Base-by-base conservation (phyloP, 1,140 invertebrate species). In the Drosophila parabipectinata region DNA sequence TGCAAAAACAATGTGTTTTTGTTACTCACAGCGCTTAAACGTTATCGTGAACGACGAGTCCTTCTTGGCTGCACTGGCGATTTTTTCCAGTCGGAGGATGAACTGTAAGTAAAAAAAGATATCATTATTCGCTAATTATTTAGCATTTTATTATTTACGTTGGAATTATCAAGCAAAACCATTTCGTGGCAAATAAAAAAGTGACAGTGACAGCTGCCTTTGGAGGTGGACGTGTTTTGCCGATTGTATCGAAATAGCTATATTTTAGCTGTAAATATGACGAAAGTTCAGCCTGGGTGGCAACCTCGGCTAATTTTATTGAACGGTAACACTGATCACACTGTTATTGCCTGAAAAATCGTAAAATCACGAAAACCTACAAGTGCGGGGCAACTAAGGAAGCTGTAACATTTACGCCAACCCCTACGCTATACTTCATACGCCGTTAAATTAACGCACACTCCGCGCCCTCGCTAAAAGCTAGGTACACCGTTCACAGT, bases 21-120 rank as follows among this genome's bases (percentile, higher is more conserved):
- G 37, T 12, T 67, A 93, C 94, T 94, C 93, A 95, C 95, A 95
- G 91, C 94, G 93, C 90, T 95, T 95, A 80, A 95, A 95, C 55
- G 94, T 95, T 62, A 95, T 92, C n/a, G 93, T 93, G 24, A 95
- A 94, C 28, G 94, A 94, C 24, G 94, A 94, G 82, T 93, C 92
- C 8, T 92, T 69, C 74, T 93, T 92, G 4, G 94, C 93, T 83
- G 94, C 94, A 77, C 94, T 94, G 87, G 95, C 95, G 58, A 95
- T 91, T 79, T 94, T 94, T 47, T 94, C 94, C 37, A 95, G 90
- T 74, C 94, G 93, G 57, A 92, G 92, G 83, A 95, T 91, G 90
- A 95, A 95, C 95, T 95, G 75, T 72, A 94, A 94, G 68, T 32
- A 68, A 75, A 81, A 56, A 7, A 3, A 15, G 9, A 15, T 62